Percentiles rank a stretch among this genome's conserved stretches.
Conservation (phyloP, 2,113 vertebrate genomes). For the Malurus alboscapulatus region DNA sequence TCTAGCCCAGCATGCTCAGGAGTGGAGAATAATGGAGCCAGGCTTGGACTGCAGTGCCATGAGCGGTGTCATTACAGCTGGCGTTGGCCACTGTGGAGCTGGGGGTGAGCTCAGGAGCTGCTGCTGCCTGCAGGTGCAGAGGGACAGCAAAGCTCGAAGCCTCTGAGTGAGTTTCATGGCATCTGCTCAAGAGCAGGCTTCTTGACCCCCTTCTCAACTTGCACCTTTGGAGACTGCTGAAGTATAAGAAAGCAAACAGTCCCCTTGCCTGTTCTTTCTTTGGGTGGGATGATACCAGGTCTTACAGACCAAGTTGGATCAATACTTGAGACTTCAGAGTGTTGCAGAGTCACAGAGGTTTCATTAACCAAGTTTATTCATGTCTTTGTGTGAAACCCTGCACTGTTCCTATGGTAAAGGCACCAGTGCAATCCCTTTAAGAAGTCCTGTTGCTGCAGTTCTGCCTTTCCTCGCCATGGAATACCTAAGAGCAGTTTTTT, state of each 20-base stretch:
- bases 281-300: not conserved
- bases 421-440: not conserved
- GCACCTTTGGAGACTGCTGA: not conserved
- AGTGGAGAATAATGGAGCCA: not conserved
- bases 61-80: not conserved
- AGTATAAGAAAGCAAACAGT: not conserved
- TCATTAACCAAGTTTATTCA: not conserved
- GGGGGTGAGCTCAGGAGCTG: not conserved
- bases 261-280: not conserved
- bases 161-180: not conserved
- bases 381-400: not conserved
- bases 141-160: not conserved
- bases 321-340: not conserved
- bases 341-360: not conserved
- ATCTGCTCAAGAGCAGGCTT: not conserved
- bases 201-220: not conserved
- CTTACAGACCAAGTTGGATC: not conserved
- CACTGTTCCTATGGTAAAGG: not conserved
- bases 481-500: not conserved
- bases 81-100: rapidly evolving
- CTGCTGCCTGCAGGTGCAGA: not conserved
- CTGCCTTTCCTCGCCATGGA: not conserved
- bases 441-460: not conserved
- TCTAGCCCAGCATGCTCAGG: not conserved
- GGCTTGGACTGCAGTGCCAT: not conserved